A percentile compares a stretch with the other conserved stretches of the same genome.
These are phyloP conservation scores for Salarias fasciatus DNA, from an alignment of 2,797 vertebrate species.

Conservation along the genomic window DNA sequence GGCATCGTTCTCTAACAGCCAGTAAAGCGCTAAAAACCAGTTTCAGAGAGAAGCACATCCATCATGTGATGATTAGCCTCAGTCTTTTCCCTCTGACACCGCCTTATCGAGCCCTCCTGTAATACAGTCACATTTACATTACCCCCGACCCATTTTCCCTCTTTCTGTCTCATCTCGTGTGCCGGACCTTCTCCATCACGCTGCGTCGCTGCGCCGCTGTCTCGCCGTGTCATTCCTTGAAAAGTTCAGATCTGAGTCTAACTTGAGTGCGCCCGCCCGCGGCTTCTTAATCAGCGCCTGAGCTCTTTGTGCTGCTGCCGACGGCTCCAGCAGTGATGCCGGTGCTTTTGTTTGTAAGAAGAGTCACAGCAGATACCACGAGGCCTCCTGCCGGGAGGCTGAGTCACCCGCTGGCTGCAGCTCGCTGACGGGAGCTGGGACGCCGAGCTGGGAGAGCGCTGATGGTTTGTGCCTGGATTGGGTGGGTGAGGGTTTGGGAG, in stretches of 20 bases:
- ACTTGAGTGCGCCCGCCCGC: slow-evolving; percentile 33
- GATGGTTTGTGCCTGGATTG: slow-evolving; percentile 49
- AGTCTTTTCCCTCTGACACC: slow-evolving; percentile 34
- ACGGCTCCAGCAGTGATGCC: slow-evolving; percentile 34
- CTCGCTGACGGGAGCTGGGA: slow-evolving; percentile 42
- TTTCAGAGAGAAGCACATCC: slow-evolving; percentile 44
- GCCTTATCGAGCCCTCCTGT: slow-evolving; percentile 29
- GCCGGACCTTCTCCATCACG: slow-evolving; percentile 28
- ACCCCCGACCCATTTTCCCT: slow-evolving; percentile 38
- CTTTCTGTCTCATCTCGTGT: slow-evolving; percentile 33
- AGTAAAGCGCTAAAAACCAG: too few species aligned
- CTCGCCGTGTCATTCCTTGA: slow-evolving; percentile 14
- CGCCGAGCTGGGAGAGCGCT: slow-evolving; percentile 51
- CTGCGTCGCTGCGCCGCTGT: neutral
- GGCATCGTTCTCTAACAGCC: too few species aligned
- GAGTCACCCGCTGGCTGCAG: slow-evolving; percentile 38
- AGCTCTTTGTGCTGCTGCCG: too few species aligned
- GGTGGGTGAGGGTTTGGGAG: too few species aligned
- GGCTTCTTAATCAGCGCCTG: slow-evolving; percentile 31
- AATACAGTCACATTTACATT: slow-evolving; percentile 52
- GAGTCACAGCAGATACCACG: slow-evolving; percentile 63
- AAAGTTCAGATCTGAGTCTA: slow-evolving; percentile 32
- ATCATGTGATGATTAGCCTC: slow-evolving; percentile 47
- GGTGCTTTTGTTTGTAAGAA: slow-evolving; percentile 40
- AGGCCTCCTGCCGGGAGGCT: slow-evolving; percentile 13